These are phyloP conservation scores for Hylia prasina DNA, from an alignment of 2,113 vertebrate species.

Conservation along the genomic window DNA sequence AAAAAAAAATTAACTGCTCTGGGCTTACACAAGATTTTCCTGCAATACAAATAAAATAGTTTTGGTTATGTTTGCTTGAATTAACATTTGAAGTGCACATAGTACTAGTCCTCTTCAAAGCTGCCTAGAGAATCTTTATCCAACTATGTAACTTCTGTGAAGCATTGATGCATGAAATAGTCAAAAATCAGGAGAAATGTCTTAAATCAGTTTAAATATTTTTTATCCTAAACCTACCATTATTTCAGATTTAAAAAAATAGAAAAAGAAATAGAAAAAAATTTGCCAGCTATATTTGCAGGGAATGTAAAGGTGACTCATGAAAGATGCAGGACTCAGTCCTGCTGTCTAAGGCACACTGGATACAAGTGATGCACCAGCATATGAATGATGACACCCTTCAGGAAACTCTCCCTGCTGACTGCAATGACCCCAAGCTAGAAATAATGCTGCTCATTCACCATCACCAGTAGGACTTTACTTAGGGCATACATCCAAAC, in stretches of 20 bases:
- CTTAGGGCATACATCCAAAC: not conserved
- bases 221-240: not conserved
- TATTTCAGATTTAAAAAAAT: not conserved
- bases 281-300: not conserved
- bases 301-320: not conserved
- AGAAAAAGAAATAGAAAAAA: rapidly evolving
- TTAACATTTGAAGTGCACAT: not conserved
- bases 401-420: not conserved
- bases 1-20: not conserved
- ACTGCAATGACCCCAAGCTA: rapidly evolving
- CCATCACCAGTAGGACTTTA: not conserved
- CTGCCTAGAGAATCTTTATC: not conserved
- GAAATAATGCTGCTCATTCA: not conserved
- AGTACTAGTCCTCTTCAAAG: not conserved
- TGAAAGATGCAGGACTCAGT: not conserved
- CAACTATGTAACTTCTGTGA: not conserved
- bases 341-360: not conserved
- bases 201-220: not conserved
- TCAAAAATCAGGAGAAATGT: not conserved
- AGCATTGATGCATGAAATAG: not conserved
- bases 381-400: not conserved
- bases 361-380: not conserved
- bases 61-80: not conserved
- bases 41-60: rapidly evolving
- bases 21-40: not conserved